Base-by-base conservation (phyloP, 2,113 vertebrate species). In the Condylura cristata region DNA sequence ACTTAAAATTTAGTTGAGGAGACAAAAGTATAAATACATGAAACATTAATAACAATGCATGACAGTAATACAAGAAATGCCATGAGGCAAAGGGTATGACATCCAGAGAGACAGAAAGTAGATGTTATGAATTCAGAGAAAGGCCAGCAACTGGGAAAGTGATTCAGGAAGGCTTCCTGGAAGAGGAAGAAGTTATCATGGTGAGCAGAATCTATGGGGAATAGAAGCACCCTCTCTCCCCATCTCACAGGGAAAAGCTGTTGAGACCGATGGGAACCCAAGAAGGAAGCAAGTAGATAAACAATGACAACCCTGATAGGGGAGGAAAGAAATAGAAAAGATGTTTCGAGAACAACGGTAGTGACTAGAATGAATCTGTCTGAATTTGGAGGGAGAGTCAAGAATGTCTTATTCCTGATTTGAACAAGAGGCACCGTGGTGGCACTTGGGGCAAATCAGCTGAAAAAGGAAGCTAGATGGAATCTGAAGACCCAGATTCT, bases 161-260 rank as follows among this genome's bases (percentile, higher is more conserved):
- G 61, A 91, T 34, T 70, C 34, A 44, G 75, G 48, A 89, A 79
- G 85, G 9, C 70, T 93, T 75, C 78, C 26, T 90, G 81, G 34
- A 93, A 20, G 71, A 96, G 80, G 84, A 70, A 14, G 41, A 66
- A 68, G 28, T 24, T 56, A 22, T 9, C 5, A 0, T 20, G 9
- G 7, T 4, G n/a, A 68, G 5, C 1, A 0, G 6, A 74, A 56
- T 34, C 58, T 51, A 60, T 37, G 0, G 16, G n/a, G 48, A 20
- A 24, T n/a, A 72, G 16, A 75, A 72, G 20, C 7, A 24, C 17
- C 66, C 30, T 28, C 46, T 66, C 60, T 95, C 22, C 44, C 5
- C 48, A n/a, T 16, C n/a, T 48, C 61, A 66, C 5, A 41, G 8
- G 30, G 83, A 58, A 6, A 30, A 41, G 53, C 6, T 53, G 39